phyloP scores from a whole-genome alignment of 2,113 vertebrate genomes.

The Mesitornis unicolor region DNA sequence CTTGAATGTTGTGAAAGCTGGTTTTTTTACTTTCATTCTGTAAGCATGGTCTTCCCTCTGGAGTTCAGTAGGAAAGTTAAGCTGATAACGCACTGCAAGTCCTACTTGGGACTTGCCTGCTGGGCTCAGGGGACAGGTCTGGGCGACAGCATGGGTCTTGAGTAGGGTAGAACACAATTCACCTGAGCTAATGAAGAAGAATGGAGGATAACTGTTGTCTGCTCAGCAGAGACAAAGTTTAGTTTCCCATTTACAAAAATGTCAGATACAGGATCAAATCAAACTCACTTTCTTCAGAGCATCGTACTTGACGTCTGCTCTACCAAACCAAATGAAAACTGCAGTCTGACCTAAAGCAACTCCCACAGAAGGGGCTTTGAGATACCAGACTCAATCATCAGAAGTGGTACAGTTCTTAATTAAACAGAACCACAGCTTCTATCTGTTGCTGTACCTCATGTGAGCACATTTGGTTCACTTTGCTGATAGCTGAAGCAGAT shows the following conservation, averaged over 20 bases:
- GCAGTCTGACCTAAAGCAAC: background rate
- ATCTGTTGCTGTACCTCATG: rapidly evolving
- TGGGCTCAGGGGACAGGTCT: too few species aligned
- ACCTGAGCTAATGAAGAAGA: background rate
- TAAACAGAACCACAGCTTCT: background rate
- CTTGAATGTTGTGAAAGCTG: background rate
- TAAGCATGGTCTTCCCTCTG: background rate
- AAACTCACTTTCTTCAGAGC: background rate
- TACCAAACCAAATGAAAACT: background rate
- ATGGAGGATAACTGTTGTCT: rapidly evolving
- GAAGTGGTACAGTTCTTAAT: background rate
- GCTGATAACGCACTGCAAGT: background rate
- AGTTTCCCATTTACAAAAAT: background rate
- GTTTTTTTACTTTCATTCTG: background rate
- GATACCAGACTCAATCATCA: background rate
- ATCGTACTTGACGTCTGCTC: background rate
- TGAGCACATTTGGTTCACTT: background rate
- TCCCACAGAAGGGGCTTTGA: background rate
- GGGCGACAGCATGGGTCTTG: background rate
- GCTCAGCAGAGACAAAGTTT: background rate
- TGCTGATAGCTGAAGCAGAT: background rate
- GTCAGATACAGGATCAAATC: background rate
- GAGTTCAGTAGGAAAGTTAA: background rate
- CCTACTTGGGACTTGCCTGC: too few species aligned
- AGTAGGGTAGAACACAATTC: background rate